phyloP scores from a whole-genome alignment of 2,797 vertebrate genomes.

The Monodelphis domestica region DNA sequence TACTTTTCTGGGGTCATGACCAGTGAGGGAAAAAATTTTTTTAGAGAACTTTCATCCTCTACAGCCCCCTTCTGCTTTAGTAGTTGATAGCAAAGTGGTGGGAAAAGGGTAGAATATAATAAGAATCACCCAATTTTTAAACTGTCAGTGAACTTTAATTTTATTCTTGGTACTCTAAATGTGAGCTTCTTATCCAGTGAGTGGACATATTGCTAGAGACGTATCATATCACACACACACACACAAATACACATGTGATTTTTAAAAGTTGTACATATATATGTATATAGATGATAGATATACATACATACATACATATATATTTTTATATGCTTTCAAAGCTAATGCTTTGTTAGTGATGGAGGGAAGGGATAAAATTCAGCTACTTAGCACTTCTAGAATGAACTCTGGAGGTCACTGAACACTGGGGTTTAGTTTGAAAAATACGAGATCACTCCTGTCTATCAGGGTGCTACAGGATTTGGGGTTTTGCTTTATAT shows the following conservation, averaged over 20 bases:
- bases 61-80: background rate
- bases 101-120: background rate
- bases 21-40: background rate
- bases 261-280: background rate
- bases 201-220: background rate
- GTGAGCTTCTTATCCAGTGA: background rate
- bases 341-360: background rate
- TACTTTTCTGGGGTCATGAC: background rate
- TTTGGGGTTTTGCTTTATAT: background rate
- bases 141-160: background rate
- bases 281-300: background rate
- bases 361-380: background rate
- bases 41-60: background rate
- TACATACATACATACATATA: too few relatives aligned
- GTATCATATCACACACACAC: background rate
- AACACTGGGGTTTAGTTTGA: slow-evolving; percentile 21
- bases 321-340: too few relatives aligned
- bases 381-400: slow-evolving; percentile 47
- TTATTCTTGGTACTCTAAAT: background rate
- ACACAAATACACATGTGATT: background rate
- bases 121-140: background rate
- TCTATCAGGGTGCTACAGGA: slow-evolving; percentile 17
- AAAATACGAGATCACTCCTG: slow-evolving; percentile 7
- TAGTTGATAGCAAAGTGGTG: background rate
- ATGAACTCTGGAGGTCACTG: slow-evolving; percentile 15